Evolutionary conservation across 2,888 invertebrate genomes (phyloP), one percentile per base, ranked within the genome.

Genomic region (Phania funesta): DNA sequence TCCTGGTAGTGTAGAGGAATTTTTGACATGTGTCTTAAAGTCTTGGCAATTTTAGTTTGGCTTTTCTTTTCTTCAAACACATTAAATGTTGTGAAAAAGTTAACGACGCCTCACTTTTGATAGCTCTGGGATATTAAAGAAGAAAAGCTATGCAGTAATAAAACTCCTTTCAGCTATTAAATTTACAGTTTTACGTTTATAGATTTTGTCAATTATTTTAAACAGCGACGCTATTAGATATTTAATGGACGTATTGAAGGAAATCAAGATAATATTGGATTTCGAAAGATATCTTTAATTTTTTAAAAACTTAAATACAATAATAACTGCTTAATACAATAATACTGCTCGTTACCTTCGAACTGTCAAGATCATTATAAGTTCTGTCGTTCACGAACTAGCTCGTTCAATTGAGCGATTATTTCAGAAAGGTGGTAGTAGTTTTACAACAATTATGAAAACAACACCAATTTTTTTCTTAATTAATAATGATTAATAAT

Each of bases 11-110:
- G 58, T 58, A 82, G 16, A 50, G 22, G 74, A 74, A 52, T 78
- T 82, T 74, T 52, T 46, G 58, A 74, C 74, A 74, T 82, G 74
- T 77, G 64, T 41, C 74, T 82, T 50, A 46, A 62, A 52, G 18
- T 11, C 18, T 26, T 18, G 8, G 0, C 41, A 32, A 56, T 22
- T 13, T 3, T 62, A 13, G 5, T 32, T 56, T 44, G 35, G 48
- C 6, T 24, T 35, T 32, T 22, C 16, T 20, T 52, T 16, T 26
- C 3, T 35, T 13, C 18, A 48, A 26, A 8, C n/a, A 16, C 24
- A 73, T 54, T 9, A 48, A 56, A 38, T 26, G n/a, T n/a, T 38
- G 11, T 20, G 29, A 2, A 22, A 52, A 67, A n/a, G 29, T 58
- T 58, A 50, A 48, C 32, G 50, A 75, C 38, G 35, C 52, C 38